Conservation (phyloP, 2,888 invertebrate genomes). For the Melanophora roralis region DNA sequence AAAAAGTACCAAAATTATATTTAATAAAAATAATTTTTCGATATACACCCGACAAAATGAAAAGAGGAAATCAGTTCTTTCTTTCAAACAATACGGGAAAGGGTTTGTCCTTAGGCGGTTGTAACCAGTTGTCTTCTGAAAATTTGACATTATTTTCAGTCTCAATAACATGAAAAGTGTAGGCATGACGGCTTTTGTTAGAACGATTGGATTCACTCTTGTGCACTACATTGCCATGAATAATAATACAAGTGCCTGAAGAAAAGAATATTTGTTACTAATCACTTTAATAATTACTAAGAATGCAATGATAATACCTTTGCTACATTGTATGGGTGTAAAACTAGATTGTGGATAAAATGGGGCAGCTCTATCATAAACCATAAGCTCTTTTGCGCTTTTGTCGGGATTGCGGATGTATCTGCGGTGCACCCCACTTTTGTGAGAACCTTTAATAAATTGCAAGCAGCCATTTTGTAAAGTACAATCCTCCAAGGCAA, state of each 20-base stretch:
- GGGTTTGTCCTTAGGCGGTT: conserved; percentile 83
- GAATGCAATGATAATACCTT: conserved; percentile 80
- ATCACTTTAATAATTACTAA: too few relatives aligned
- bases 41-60: neutral
- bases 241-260: conserved; percentile 89
- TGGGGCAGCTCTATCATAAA: conserved; percentile 84
- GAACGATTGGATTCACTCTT: conserved; percentile 93
- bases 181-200: conserved; percentile 90
- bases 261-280: neutral
- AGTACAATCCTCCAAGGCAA: conserved; percentile 95
- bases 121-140: conserved; percentile 91
- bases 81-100: conserved; percentile 82
- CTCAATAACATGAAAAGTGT: conserved; percentile 96
- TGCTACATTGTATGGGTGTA: conserved; percentile 87
- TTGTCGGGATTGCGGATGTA: conserved; percentile 84
- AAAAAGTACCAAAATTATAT: conserved; percentile 2
- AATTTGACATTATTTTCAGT: conserved; percentile 83
- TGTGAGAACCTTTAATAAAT: conserved; percentile 94
- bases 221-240: conserved; percentile 96
- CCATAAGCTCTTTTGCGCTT: conserved; percentile 80
- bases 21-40: neutral
- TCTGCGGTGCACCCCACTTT: conserved; percentile 84
- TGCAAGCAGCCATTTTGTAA: conserved; percentile 96
- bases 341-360: conserved; percentile 86
- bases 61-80: conserved; percentile 65